Evolutionary conservation across 2,888 invertebrate genomes (phyloP), one percentile per base, ranked within the genome.

Genomic region (Andrena marginata): DNA sequence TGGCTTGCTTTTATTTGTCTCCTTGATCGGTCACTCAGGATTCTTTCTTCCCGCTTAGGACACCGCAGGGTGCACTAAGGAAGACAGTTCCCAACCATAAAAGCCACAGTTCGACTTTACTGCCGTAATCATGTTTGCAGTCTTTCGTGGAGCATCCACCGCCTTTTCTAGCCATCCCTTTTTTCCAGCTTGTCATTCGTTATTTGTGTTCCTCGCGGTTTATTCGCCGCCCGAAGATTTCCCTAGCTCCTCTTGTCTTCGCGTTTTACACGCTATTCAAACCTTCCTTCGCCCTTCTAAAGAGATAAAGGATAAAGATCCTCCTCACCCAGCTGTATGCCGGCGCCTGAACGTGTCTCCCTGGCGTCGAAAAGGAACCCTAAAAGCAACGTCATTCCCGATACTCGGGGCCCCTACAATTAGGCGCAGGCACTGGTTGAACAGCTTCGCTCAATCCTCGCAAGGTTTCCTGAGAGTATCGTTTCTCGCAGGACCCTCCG

Each of bases 401-500:
- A 59, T 68, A 42, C 23, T 64, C 59, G 8, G 13, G n/a, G n/a
- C 16, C 42, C 10, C 48, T 23, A 49, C 67, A 78, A 78, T 80
- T 80, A 80, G 51, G 42, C 59, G 42, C 77, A 60, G 31, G 8
- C 59, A 13, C 42, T n/a, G 26, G n/a, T 7, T n/a, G 13, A n/a
- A 29, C 29, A 31, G 20, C 20, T 6, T 7, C 60, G 23, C 7
- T 63, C 73, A 10, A 6, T 56, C 20, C 31, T 64, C 29, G 33
- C 20, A 4, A 42, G 69, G 75, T 77, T 79, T 72, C 69, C 75
- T 62, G 59, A 75, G 51, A 62, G 83, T 85, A 80, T 80, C 78
- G 83, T 79, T 77, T 69, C 65, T 78, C 60, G 60, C 74, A 54
- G 79, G 62, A 72, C 54, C 71, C 51, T 72, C 68, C 64, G n/a